Evolutionary conservation across 1,140 invertebrate species (phyloP).

Genomic region (Polypedilum pembai): DNA sequence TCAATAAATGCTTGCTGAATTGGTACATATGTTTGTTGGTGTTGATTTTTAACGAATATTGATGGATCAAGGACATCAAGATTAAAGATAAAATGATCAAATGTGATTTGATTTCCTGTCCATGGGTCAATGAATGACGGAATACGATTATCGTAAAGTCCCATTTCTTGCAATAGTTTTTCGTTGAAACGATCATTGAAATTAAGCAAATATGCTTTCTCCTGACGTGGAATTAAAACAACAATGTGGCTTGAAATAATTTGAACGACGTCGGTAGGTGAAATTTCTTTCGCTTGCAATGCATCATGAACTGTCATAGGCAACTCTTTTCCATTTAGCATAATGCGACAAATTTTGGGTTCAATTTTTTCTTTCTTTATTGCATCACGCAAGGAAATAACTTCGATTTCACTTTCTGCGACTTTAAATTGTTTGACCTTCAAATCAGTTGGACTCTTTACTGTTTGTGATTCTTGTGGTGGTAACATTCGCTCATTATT

Average conservation of each 20-base stretch:
- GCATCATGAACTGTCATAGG: conserved; percentile 21
- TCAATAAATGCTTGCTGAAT: conserved; percentile 66
- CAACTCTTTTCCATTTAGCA: conserved; percentile 44
- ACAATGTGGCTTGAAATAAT: conserved; percentile 45
- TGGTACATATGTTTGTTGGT: conserved; percentile 57
- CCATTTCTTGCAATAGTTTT: conserved; percentile 58
- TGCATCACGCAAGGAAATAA: conserved; percentile 56
- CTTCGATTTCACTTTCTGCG: not conserved
- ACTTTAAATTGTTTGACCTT: conserved; percentile 2
- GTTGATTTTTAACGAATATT: conserved; percentile 70
- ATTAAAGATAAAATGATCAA: conserved; percentile 69
- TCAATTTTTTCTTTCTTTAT: conserved; percentile 66
- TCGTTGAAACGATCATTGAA: conserved; percentile 54
- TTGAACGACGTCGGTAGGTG: conserved; percentile 30
- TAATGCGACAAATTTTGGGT: conserved; percentile 59
- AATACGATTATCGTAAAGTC: conserved; percentile 64
- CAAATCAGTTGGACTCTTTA: not conserved
- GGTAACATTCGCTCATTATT: not conserved
- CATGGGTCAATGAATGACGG: conserved; percentile 72
- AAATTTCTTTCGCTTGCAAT: not conserved
- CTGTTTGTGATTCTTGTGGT: not conserved
- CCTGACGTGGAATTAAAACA: conserved; percentile 41
- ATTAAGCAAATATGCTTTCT: conserved; percentile 43
- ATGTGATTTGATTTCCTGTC: conserved; percentile 62
- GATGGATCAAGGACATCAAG: conserved; percentile 64